Evolutionary conservation across 2,888 invertebrate genomes (phyloP).

Genomic region (Endotricha flammealis): DNA sequence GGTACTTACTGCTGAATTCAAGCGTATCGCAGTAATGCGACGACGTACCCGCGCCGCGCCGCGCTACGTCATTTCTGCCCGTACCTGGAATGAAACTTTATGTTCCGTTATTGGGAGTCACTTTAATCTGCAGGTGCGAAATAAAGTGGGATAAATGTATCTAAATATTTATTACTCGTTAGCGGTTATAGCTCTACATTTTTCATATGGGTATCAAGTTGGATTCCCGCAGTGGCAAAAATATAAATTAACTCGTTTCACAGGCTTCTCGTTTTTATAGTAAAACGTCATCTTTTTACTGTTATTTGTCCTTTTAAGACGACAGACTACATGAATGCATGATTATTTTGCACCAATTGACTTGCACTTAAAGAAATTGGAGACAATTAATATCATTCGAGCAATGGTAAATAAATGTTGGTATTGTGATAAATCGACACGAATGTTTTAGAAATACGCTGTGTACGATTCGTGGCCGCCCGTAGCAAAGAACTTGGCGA

Average conservation of each 20-base stretch:
- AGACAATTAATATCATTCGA: too few species aligned
- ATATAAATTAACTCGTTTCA: neutral
- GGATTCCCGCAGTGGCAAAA: conserved; percentile 6
- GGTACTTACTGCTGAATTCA: conserved; percentile 13
- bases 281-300: too few species aligned
- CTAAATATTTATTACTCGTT: conserved; percentile 1
- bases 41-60: neutral
- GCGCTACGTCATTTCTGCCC: conserved; percentile 4
- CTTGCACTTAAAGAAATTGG: too few species aligned
- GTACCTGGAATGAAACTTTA: conserved; percentile 10
- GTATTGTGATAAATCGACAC: too few species aligned
- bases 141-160: conserved; percentile 1
- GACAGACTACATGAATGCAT: too few species aligned
- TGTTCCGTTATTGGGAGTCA: conserved; percentile 2
- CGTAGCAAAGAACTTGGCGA: too few species aligned
- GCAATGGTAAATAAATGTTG: too few species aligned
- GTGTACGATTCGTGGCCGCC: too few species aligned
- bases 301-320: too few species aligned
- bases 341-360: too few species aligned
- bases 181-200: conserved; percentile 3
- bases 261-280: too few species aligned
- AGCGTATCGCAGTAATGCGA: conserved; percentile 2
- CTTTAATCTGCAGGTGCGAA: conserved; percentile 4
- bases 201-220: conserved; percentile 3
- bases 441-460: too few species aligned